Evolutionary conservation across 37 sponge, comb jelly and placozoan species (phyloP).

Genomic region (Lycopodina hypogea): DNA sequence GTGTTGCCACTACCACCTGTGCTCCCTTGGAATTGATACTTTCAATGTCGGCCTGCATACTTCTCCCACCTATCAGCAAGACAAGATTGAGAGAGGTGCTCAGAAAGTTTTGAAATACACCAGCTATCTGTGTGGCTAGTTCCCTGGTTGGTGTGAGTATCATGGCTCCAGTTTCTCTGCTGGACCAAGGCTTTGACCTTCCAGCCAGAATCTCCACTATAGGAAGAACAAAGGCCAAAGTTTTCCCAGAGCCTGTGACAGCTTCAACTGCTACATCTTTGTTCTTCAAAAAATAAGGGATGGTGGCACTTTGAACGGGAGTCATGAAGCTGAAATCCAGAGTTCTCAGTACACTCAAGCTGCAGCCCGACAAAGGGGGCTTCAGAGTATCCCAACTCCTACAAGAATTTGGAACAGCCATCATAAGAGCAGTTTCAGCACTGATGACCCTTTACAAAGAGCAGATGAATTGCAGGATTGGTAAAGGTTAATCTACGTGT

Average conservation of each 20-base stretch:
- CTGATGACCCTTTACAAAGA: too few relatives aligned
- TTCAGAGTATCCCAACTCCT: constrained; percentile 24
- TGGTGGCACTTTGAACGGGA: constrained; percentile 76
- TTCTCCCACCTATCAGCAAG: constrained; percentile 79
- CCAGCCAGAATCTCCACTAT: constrained; percentile 68
- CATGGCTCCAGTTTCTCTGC: constrained; percentile 39
- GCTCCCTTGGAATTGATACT: constrained; percentile 18
- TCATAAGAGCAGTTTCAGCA: too few relatives aligned
- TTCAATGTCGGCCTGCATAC: constrained; percentile 33
- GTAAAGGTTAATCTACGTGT: too few relatives aligned
- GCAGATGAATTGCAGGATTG: too few relatives aligned
- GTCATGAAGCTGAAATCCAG: constrained; percentile 50
- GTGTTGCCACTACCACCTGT: constrained; percentile 71
- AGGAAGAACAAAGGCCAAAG: constrained; percentile 95
- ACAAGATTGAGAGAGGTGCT: constrained; percentile 17
- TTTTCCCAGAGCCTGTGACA: constrained; percentile 94
- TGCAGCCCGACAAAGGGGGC: constrained; percentile 24
- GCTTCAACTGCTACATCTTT: constrained; percentile 98
- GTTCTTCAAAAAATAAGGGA: constrained; percentile 80
- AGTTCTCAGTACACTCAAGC: not conserved
- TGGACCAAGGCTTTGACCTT: constrained; percentile 7
- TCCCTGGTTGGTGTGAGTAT: constrained; percentile 94
- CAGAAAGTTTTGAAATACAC: constrained; percentile 63
- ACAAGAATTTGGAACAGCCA: constrained; percentile 11
- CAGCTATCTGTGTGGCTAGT: constrained; percentile 84